These are phyloP conservation scores for Ligdia adustata DNA, from an alignment of 2,888 invertebrate genomes.

Conservation along the genomic window DNA sequence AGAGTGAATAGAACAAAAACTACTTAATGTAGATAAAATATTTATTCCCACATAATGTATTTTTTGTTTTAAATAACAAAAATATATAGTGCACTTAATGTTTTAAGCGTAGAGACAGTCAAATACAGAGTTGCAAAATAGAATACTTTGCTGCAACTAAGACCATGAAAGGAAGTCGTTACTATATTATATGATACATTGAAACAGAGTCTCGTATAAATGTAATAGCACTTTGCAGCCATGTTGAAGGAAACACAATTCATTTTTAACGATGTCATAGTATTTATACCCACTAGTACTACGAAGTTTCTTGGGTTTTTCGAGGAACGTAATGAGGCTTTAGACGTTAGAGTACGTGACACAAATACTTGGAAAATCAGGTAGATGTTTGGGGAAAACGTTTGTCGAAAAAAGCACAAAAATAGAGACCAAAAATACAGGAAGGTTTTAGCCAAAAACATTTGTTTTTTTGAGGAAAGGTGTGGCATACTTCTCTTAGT, in stretches of 20 bases:
- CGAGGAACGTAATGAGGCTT: too few relatives aligned
- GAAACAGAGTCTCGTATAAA: constrained; percentile 61
- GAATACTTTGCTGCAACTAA: constrained; percentile 41
- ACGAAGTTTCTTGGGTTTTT: background rate
- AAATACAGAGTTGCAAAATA: constrained; percentile 22
- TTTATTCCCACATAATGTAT: too few relatives aligned
- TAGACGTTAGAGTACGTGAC: constrained; percentile 38
- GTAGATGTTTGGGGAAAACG: constrained; percentile 13
- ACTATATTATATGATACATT: constrained; percentile 62
- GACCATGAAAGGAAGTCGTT: constrained; percentile 63
- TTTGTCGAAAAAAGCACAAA: constrained; percentile 11
- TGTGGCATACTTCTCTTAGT: constrained; percentile 3
- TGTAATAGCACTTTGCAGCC: constrained; percentile 59
- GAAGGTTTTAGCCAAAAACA: constrained; percentile 4
- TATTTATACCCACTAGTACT: constrained; percentile 39
- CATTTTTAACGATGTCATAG: constrained; percentile 65
- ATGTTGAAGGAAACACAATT: constrained; percentile 65
- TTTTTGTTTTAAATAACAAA: too few relatives aligned
- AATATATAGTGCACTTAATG: too few relatives aligned
- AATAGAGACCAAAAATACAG: constrained; percentile 13
- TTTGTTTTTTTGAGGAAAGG: constrained; percentile 5
- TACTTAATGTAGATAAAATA: too few relatives aligned
- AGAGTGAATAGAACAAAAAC: too few relatives aligned
- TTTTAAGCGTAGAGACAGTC: background rate
- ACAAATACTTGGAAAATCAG: constrained; percentile 28